Conservation (phyloP, 2,113 vertebrate species). For the Pycnonotus jocosus region DNA sequence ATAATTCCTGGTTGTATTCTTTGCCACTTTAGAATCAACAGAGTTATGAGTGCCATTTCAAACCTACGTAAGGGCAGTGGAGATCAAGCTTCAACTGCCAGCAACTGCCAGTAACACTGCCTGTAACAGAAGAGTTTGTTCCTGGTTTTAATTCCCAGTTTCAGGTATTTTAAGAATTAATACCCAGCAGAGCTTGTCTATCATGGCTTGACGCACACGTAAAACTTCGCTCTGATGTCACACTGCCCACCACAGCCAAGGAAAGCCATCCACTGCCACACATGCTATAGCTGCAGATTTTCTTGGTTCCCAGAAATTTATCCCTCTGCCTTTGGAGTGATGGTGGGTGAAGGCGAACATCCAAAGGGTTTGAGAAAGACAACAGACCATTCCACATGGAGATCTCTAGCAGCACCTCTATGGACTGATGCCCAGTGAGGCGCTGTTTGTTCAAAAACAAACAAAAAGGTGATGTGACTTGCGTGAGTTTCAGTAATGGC, state of each 20-base stretch:
- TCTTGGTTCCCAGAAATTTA: not conserved
- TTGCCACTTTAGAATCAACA: not conserved
- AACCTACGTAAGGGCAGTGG: not conserved
- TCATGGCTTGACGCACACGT: accelerated
- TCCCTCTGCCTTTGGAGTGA: not conserved
- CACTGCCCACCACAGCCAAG: not conserved
- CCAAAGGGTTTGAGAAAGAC: not conserved
- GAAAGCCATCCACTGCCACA: not conserved
- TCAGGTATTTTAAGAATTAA: not conserved
- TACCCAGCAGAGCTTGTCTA: not conserved
- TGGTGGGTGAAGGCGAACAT: not conserved
- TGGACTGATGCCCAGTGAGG: not conserved
- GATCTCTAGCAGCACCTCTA: not conserved
- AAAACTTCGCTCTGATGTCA: not conserved
- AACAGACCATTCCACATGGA: not conserved
- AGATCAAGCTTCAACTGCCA: not conserved
- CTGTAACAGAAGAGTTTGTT: not conserved
- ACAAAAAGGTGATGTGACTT: not conserved
- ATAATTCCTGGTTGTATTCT: not conserved
- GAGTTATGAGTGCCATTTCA: not conserved
- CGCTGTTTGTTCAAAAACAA: not conserved
- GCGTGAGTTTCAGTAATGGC: not conserved
- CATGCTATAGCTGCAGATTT: not conserved
- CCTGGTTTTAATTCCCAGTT: not conserved
- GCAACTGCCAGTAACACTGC: not conserved